Evolutionary conservation across 2,113 vertebrate genomes (phyloP), one percentile per base, ranked within the genome.

Genomic region (Syrrhaptes paradoxus): DNA sequence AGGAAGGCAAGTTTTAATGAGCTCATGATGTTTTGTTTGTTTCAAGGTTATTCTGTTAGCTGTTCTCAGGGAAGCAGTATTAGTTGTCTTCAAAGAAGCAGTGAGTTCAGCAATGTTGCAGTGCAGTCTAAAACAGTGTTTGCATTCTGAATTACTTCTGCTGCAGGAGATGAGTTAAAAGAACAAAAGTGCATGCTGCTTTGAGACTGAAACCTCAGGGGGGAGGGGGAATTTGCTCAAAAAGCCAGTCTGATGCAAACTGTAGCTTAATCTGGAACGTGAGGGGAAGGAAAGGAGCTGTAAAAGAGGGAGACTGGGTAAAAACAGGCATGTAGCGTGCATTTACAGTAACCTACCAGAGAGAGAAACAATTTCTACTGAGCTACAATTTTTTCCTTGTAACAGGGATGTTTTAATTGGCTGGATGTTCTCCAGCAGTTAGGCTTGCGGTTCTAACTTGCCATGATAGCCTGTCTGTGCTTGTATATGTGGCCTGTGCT

Each of bases 181-280:
- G 0, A 55, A 11, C 1, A 52, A 52, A 43, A 49, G 21, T 1
- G 3, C 6, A 0, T 43, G 2, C 19, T 51, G 18, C 31, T 78
- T 55, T 14, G n/a, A 73, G 54, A 36, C 1, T 2, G 48, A 79
- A 90, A 61, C 57, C 18, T 75, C 9, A 4, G 63, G 59, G 34
- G 65, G 38, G 58, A 26, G 34, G n/a, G 65, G 41, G 67, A 26
- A 25, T 83, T 80, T 94, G 59, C 36, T 54, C 11, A 13, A 9
- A 9, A 2, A 1, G 43, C 43, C 9, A 6, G 48, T 84, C 29
- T 55, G 32, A 36, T 89, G 22, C 14, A 77, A 63, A 3, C 31
- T 38, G 4, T 32, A 9, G 29, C 38, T 70, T 71, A 46, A 54
- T 54, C 36, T 72, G 6, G 1, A 85, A 66, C 41, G 49, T 41